A percentile compares a stretch with the other conserved stretches of the same genome.
Conservation (phyloP, 2,888 invertebrate genomes). For the Heliconius erato region DNA sequence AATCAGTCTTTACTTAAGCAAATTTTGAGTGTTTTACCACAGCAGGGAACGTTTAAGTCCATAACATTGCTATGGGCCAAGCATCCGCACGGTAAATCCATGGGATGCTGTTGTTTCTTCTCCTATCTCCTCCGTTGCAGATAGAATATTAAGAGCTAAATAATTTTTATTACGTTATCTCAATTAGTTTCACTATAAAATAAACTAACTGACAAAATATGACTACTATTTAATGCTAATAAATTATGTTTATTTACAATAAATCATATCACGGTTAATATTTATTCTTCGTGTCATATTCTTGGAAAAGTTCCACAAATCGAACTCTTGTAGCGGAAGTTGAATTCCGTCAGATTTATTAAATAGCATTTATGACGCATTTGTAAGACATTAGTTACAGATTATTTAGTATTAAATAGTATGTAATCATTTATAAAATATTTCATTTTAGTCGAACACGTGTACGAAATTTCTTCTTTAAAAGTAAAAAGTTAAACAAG, state of each 20-base stretch:
- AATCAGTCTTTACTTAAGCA: too few species aligned
- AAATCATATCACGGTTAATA: conserved; percentile 5
- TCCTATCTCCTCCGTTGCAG: too few species aligned
- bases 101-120: too few species aligned
- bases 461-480: too few species aligned
- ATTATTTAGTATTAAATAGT: not conserved
- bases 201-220: conserved; percentile 1
- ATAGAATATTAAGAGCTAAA: too few species aligned
- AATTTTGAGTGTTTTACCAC: too few species aligned
- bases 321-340: conserved; percentile 9
- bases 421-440: not conserved
- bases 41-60: too few species aligned
- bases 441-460: too few species aligned
- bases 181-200: not conserved
- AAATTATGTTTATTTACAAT: conserved; percentile 11
- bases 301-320: conserved; percentile 25
- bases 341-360: conserved; percentile 18
- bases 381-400: not conserved
- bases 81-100: too few species aligned
- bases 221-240: not conserved
- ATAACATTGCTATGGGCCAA: too few species aligned
- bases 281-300: conserved; percentile 23
- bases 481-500: too few species aligned
- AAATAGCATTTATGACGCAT: conserved; percentile 16
- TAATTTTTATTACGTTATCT: not conserved